Evolutionary conservation across 2,797 vertebrate genomes (phyloP), one percentile per base, ranked within the genome.

Genomic region (Peromyscus aztecus): DNA sequence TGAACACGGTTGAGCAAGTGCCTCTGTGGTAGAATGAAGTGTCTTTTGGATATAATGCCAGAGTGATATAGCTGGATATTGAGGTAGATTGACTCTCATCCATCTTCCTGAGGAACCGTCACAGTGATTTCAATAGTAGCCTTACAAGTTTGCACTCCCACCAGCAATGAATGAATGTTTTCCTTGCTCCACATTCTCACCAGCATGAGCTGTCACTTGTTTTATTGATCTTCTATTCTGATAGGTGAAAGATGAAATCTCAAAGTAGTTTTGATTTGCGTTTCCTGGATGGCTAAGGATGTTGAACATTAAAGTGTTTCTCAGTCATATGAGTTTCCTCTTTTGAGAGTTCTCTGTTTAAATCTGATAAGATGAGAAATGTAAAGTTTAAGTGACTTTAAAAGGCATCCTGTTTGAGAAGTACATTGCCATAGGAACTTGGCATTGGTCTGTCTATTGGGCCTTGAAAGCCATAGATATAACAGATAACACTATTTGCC

Each of bases 341-440:
- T 84, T 63, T 63, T 43, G 59, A 84, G 24, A 65, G 46, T 31
- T 65, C 40, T 83, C 40, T 67, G 61, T 49, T 85, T 49, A 49
- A 49, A 65, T 67, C 61, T 65, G 29, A 17, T n/a, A 24, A 90
- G 59, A 90, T 27, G 9, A 88, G 43, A 95, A 85, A 55, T 91
- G 57, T 73, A 65, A 91, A 93, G 63, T 81, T 93, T 76, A 89
- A 90, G 63, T 87, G 77, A 65, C 34, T 24, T 90, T 90, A 37
- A 84, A 96, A 83, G 63, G 90, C 16, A 59, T 46, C 34, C 12
- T 37, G 31, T 57, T 94, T 88, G 59, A 92, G 24, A 37, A 91
- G 78, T 46, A 34, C 16, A n/a, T 78, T 65, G 37, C 49, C 17
- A 16, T 21, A 2, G 34, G 57, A 63, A n/a, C 76, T 81, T 81